Conservation (phyloP, 2,797 vertebrate species). For the Capromys pilorides region DNA sequence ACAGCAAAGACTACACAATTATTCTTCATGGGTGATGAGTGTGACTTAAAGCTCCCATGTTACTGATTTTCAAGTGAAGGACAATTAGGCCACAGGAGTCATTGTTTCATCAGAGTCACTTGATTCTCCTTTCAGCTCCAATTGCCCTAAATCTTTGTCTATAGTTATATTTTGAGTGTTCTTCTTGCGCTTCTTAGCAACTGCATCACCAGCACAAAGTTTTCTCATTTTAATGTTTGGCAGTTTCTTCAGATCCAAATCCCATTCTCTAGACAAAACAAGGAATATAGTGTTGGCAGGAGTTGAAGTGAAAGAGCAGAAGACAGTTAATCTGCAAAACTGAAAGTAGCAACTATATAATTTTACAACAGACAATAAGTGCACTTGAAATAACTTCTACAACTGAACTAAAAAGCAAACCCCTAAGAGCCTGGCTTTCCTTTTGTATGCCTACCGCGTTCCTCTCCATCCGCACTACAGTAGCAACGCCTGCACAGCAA, state of each 20-base stretch:
- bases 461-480: neutral
- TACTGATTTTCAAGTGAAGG: conserved; percentile 34
- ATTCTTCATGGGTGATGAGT: neutral
- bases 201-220: conserved; percentile 87
- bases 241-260: conserved; percentile 94
- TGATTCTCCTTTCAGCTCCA: conserved; percentile 72
- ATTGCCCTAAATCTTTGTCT: conserved; percentile 70
- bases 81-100: conserved; percentile 75
- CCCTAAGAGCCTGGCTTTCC: neutral
- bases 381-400: neutral
- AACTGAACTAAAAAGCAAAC: neutral
- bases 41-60: neutral
- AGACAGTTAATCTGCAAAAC: neutral
- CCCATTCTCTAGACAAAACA: conserved; percentile 91
- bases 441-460: neutral
- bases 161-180: conserved; percentile 64
- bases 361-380: neutral
- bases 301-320: neutral
- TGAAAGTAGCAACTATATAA: neutral
- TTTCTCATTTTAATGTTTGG: conserved; percentile 96
- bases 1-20: neutral
- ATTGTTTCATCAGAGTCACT: conserved; percentile 71
- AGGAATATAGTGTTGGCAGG: neutral
- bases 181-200: conserved; percentile 74
- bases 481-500: neutral